Percentiles rank a stretch among this genome's conserved stretches.
Evolutionary conservation across 2,113 vertebrate species (phyloP).

Genomic region (Cryptotis parvus): DNA sequence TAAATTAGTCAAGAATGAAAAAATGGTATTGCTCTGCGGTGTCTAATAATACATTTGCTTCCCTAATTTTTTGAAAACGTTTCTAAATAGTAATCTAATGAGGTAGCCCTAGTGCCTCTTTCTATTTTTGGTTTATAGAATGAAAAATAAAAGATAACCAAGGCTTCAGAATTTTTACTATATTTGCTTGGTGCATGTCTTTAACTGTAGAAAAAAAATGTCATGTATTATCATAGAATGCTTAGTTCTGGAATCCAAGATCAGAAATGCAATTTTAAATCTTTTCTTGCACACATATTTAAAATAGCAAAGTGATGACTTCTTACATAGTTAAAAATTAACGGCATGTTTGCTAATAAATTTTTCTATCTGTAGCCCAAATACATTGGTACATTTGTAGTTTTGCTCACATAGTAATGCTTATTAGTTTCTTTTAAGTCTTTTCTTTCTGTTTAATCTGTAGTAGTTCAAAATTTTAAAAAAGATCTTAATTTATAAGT

Average conservation of each 20-base stretch:
- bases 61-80: conserved; percentile 5
- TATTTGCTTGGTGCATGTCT: not conserved
- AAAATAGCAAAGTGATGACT: not conserved
- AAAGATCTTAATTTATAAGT: not conserved
- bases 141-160: conserved; percentile 20
- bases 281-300: not conserved
- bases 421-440: not conserved
- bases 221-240: not conserved
- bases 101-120: not conserved
- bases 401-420: not conserved
- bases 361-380: not conserved
- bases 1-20: conserved; percentile 68
- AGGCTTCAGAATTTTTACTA: not conserved
- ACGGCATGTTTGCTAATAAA: not conserved
- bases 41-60: conserved; percentile 56
- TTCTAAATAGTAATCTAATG: conserved; percentile 34
- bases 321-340: conserved; percentile 13
- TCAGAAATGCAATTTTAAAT: conserved; percentile 14
- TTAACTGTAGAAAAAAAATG: no score
- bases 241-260: not conserved
- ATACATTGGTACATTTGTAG: not conserved
- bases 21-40: conserved; percentile 13
- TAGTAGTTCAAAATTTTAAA: conserved; percentile 10
- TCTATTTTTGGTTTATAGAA: not conserved
- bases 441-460: not conserved